phyloP scores from a whole-genome alignment of 2,888 invertebrate genomes.

The Diloba caeruleocephala region DNA sequence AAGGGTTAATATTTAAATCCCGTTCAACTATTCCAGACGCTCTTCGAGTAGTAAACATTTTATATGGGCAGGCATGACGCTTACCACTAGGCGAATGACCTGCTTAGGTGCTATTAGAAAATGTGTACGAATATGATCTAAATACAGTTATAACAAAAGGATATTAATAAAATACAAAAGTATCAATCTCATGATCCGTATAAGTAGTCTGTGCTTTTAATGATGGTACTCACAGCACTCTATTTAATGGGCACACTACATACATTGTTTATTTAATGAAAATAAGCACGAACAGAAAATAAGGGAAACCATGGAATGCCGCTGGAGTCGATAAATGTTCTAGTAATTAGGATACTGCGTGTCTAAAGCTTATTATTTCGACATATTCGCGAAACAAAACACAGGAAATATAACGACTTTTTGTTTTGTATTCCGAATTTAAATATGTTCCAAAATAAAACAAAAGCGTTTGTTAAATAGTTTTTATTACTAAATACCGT shows the following conservation, averaged over 20 bases:
- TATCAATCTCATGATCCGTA: too few relatives aligned
- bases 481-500: too few relatives aligned
- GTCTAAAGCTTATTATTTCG: conserved; percentile 27
- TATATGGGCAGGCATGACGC: too few relatives aligned
- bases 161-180: too few relatives aligned
- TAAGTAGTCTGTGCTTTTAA: conserved; percentile 4
- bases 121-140: too few relatives aligned
- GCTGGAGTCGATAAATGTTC: conserved; percentile 13
- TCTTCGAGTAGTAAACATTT: too few relatives aligned
- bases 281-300: conserved; percentile 33
- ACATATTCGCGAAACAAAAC: conserved; percentile 1
- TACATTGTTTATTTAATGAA: conserved; percentile 23
- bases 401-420: conserved; percentile 11
- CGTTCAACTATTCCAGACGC: too few relatives aligned
- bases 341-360: conserved; percentile 36
- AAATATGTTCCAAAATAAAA: not conserved
- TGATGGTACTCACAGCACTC: conserved; percentile 8
- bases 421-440: not conserved
- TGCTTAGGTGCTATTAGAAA: too few relatives aligned
- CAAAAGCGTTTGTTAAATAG: too few relatives aligned
- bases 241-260: conserved; percentile 15
- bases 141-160: too few relatives aligned
- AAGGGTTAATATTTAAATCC: too few relatives aligned
- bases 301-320: conserved; percentile 15
- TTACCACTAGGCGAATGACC: too few relatives aligned